Conservation (phyloP, 2,797 vertebrate species). For the Cyprinella venusta region DNA sequence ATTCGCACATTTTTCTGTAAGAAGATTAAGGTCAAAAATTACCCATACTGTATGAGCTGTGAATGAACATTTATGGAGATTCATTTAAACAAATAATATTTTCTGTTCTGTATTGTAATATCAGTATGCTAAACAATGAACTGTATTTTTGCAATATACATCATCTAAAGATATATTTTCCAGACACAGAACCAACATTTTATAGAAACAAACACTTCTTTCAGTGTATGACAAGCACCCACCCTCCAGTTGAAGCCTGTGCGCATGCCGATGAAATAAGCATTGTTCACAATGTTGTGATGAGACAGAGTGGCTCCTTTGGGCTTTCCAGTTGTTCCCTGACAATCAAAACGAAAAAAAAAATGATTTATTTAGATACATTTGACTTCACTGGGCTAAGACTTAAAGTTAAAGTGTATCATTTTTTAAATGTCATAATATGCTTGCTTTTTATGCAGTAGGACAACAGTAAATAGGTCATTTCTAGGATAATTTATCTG, state of each 20-base stretch:
- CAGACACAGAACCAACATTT: neutral
- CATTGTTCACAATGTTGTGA: constrained; percentile 92
- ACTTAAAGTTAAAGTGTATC: neutral
- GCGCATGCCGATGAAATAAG: constrained; percentile 77
- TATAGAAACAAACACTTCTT: neutral
- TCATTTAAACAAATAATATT: neutral
- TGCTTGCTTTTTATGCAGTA: neutral
- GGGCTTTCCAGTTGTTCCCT: constrained; percentile 95
- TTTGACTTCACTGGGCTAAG: neutral
- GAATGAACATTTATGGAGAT: neutral
- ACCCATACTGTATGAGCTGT: neutral
- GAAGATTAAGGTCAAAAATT: neutral
- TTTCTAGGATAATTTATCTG: neutral
- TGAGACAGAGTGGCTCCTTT: constrained; percentile 94
- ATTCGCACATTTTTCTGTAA: constrained; percentile 69
- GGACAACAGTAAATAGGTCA: neutral
- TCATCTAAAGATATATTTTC: neutral
- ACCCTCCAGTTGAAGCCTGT: constrained; percentile 78
- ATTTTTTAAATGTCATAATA: neutral
- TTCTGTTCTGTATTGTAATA: neutral
- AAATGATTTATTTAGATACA: neutral
- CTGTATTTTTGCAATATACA: neutral
- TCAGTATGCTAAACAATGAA: neutral
- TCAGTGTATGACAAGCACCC: constrained; percentile 51
- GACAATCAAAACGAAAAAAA: constrained; percentile 43